phyloP scores from a whole-genome alignment of 2,113 vertebrate species.

The Pungitius pungitius region DNA sequence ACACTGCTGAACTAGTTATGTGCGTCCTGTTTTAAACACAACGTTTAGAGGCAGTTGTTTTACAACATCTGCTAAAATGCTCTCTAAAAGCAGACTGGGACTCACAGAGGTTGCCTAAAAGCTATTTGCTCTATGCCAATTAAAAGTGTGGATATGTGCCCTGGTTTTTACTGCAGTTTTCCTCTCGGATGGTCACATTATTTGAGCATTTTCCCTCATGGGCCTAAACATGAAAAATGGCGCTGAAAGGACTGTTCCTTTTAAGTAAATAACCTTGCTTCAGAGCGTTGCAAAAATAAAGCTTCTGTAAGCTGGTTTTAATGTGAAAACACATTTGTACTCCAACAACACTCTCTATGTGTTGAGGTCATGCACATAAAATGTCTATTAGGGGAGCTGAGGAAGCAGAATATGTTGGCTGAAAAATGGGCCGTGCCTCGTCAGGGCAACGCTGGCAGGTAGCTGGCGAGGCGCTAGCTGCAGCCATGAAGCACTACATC shows the following conservation, averaged over 20 bases:
- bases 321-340: slow-evolving; percentile 82
- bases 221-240: slow-evolving; percentile 80
- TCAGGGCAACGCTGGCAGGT: slow-evolving; percentile 77
- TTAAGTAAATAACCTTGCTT: slow-evolving; percentile 86
- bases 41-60: background rate
- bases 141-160: slow-evolving; percentile 29
- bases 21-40: background rate
- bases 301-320: slow-evolving; percentile 87
- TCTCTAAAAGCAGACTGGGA: slow-evolving; percentile 10
- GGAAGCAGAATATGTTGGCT: slow-evolving; percentile 84
- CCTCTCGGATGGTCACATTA: slow-evolving; percentile 77
- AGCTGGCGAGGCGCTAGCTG: slow-evolving; percentile 70
- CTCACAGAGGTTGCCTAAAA: slow-evolving; percentile 13
- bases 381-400: slow-evolving; percentile 86
- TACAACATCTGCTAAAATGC: background rate
- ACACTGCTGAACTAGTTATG: background rate
- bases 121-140: slow-evolving; percentile 25
- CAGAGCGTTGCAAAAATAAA: slow-evolving; percentile 76
- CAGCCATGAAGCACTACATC: slow-evolving; percentile 70
- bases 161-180: slow-evolving; percentile 63
- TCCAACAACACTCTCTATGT: slow-evolving; percentile 71
- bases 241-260: slow-evolving; percentile 78
- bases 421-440: slow-evolving; percentile 83
- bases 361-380: slow-evolving; percentile 80
- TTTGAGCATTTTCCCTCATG: slow-evolving; percentile 73